phyloP scores from a whole-genome alignment of 2,888 invertebrate genomes.

The Pachymerium ferrugineum region DNA sequence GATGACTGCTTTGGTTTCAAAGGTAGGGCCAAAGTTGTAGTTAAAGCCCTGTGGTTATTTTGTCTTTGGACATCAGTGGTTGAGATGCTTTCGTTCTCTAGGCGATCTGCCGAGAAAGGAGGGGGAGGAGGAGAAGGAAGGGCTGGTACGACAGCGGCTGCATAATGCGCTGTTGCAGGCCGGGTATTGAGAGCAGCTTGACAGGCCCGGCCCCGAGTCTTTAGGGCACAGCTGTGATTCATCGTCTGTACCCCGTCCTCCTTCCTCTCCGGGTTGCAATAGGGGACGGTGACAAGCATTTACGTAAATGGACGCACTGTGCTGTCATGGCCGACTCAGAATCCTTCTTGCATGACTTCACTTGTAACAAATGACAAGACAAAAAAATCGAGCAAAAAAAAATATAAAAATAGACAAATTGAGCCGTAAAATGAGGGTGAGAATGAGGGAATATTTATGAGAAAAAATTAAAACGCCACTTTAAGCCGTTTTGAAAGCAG shows the following conservation, averaged over 20 bases:
- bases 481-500: too few relatives aligned
- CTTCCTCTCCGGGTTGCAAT: constrained; percentile 3
- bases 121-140: constrained; percentile 20
- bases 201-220: constrained; percentile 30
- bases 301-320: constrained; percentile 19
- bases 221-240: constrained; percentile 32
- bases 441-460: neutral
- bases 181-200: constrained; percentile 29
- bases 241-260: constrained; percentile 29
- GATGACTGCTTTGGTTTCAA: neutral
- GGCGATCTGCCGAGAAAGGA: neutral
- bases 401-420: neutral
- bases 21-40: neutral
- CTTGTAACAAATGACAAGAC: neutral
- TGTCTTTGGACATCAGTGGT: neutral
- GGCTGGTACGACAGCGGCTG: constrained; percentile 16
- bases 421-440: neutral
- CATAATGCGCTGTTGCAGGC: constrained; percentile 30
- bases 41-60: neutral
- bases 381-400: neutral
- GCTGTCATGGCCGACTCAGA: constrained; percentile 6
- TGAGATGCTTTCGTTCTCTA: neutral
- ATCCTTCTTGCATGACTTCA: neutral
- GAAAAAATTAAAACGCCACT: too few relatives aligned
- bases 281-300: constrained; percentile 22